These are phyloP conservation scores for Ptiloglossa arizonensis DNA, from an alignment of 1,140 invertebrate genomes.

Conservation along the genomic window DNA sequence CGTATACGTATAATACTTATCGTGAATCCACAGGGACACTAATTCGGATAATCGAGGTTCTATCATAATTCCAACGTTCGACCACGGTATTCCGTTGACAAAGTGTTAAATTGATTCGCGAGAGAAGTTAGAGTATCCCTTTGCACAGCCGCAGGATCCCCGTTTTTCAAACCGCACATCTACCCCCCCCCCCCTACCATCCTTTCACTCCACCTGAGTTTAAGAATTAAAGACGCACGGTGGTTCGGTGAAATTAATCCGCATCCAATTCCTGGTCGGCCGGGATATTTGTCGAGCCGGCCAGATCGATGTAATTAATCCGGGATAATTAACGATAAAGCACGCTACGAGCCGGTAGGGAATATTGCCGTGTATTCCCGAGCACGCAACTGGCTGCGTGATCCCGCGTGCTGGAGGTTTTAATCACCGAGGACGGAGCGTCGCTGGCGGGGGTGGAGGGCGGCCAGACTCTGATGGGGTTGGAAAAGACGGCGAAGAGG, in stretches of 20 bases:
- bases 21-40: too few species aligned
- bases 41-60: too few species aligned
- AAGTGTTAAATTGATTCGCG: too few species aligned
- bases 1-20: too few species aligned
- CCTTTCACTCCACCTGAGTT: too few species aligned
- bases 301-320: slow-evolving; percentile 53
- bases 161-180: too few species aligned
- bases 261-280: slow-evolving; percentile 4
- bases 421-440: slow-evolving; percentile 41
- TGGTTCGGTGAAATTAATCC: slow-evolving; percentile 24
- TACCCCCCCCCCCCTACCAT: too few species aligned
- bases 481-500: slow-evolving; percentile 41
- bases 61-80: too few species aligned
- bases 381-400: slow-evolving; percentile 49
- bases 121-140: too few species aligned
- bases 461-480: neutral
- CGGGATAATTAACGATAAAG: slow-evolving; percentile 51
- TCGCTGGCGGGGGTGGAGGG: neutral
- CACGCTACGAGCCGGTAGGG: slow-evolving; percentile 11
- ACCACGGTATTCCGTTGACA: too few species aligned
- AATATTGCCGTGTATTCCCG: slow-evolving; percentile 29
- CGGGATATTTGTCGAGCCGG: slow-evolving; percentile 12
- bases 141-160: too few species aligned
- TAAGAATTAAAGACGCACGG: slow-evolving; percentile 6
- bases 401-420: slow-evolving; percentile 47